Evolutionary conservation across 2,888 invertebrate genomes (phyloP), one percentile per base, ranked within the genome.

Genomic region (Meloe dianella): DNA sequence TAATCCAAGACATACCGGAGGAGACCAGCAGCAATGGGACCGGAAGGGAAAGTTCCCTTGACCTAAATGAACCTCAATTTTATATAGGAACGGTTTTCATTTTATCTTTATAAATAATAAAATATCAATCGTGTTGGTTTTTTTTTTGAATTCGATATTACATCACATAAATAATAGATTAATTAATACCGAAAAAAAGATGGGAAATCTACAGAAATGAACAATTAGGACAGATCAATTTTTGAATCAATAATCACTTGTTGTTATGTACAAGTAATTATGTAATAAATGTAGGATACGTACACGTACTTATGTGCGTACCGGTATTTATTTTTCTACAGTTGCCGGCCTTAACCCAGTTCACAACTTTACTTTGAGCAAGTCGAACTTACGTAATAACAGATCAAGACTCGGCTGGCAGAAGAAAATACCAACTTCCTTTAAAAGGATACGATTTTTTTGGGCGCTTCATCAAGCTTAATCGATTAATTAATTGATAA

Each of bases 321-420:
- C 71, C 68, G 74, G 76, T 73, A 75, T 77, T 75, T 74, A 76
- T 74, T 77, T 76, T 77, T 76, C 67, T 77, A 73, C 66, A 75
- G 72, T 74, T 62, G 79, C 70, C 78, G 79, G 77, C 81, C 81
- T 81, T 80, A 80, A 81, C 80, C 80, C 75, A 80, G 78, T 79
- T 81, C 73, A 74, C 73, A 73, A 72, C 74, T 47, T 76, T 71
- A 76, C 77, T 79, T 76, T 77, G 70, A 78, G 72, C 74, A 76
- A 77, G 75, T 74, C 70, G 68, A 68, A 74, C 73, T 80, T 79
- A 78, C 76, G 78, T 78, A 80, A 79, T 47, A 47, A 47, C 47
- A 20, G 47, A 47, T 22, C 47, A 47, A 47, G 47, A 47, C 47
- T 20, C 70, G 73, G 41, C 41, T 41, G 41, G 17, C 74, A 74